phyloP scores from a whole-genome alignment of 2,113 vertebrate species.

The Gallinago undulata region DNA sequence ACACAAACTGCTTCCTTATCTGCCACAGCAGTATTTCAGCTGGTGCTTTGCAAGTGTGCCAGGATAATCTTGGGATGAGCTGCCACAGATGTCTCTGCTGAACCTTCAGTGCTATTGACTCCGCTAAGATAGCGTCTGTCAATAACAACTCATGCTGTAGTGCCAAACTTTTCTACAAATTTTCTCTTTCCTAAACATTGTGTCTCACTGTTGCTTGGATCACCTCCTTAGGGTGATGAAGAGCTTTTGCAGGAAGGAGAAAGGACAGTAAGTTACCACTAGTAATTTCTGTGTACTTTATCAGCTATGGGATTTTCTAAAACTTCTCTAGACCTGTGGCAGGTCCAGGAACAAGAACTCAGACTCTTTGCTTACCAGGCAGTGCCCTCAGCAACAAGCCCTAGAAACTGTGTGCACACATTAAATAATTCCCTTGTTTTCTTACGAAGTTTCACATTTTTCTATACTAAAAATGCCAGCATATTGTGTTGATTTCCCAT shows the following conservation, averaged over 20 bases:
- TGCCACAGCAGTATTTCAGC: slow-evolving; percentile 18
- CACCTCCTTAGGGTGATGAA: background rate
- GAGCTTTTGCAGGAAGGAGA: background rate
- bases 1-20: background rate
- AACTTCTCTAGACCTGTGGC: background rate
- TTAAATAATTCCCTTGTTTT: background rate
- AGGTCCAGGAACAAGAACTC: background rate
- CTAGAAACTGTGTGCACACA: background rate
- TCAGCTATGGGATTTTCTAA: background rate
- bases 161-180: background rate
- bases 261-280: background rate
- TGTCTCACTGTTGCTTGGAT: background rate
- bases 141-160: background rate
- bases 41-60: background rate
- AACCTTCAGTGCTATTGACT: background rate
- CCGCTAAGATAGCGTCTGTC: background rate
- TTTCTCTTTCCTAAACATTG: background rate
- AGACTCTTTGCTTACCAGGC: background rate
- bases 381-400: background rate
- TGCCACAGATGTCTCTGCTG: background rate
- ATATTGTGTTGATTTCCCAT: background rate
- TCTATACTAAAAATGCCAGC: background rate
- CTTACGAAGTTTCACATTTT: background rate
- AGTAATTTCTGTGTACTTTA: background rate
- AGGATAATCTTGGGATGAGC: background rate